A percentile compares a stretch with the other conserved stretches of the same genome.
Conservation (phyloP, 2,888 invertebrate genomes). For the Drosophila monieri region DNA sequence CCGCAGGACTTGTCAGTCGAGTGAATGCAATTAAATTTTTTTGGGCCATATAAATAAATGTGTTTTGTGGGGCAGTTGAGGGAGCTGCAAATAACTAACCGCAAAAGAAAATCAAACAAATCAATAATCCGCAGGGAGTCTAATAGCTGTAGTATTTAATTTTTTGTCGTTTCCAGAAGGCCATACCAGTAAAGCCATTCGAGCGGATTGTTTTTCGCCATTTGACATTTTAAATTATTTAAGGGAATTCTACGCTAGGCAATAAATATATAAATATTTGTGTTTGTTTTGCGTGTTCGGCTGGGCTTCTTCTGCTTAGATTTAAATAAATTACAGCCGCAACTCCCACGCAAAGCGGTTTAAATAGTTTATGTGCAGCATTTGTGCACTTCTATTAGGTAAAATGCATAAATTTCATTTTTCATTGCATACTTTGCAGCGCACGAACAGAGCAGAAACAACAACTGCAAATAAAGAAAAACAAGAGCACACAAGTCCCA, state of each 20-base stretch:
- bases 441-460: slow-evolving; percentile 24
- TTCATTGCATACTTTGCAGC: slow-evolving; percentile 49
- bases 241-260: slow-evolving; percentile 23
- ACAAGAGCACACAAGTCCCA: slow-evolving; percentile 46
- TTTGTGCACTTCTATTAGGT: slow-evolving; percentile 46
- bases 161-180: slow-evolving; percentile 27
- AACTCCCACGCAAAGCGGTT: slow-evolving; percentile 24
- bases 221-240: slow-evolving; percentile 50
- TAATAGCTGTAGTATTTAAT: slow-evolving; percentile 35
- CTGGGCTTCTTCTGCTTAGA: slow-evolving; percentile 14
- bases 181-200: slow-evolving; percentile 27
- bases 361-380: slow-evolving; percentile 47
- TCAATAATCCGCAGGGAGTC: slow-evolving; percentile 42
- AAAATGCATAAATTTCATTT: slow-evolving; percentile 66
- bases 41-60: slow-evolving; percentile 51
- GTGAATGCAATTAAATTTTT: slow-evolving; percentile 59
- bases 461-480: slow-evolving; percentile 16
- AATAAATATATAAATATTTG: slow-evolving; percentile 40
- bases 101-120: slow-evolving; percentile 28
- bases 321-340: slow-evolving; percentile 39
- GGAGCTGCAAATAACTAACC: slow-evolving; percentile 23
- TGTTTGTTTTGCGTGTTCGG: slow-evolving; percentile 29
- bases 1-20: slow-evolving; percentile 17
- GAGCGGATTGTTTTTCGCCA: slow-evolving; percentile 35
- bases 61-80: slow-evolving; percentile 41